Evolutionary conservation across 2,113 vertebrate species (phyloP), one percentile per base, ranked within the genome.

Genomic region (Aramus guarauna): DNA sequence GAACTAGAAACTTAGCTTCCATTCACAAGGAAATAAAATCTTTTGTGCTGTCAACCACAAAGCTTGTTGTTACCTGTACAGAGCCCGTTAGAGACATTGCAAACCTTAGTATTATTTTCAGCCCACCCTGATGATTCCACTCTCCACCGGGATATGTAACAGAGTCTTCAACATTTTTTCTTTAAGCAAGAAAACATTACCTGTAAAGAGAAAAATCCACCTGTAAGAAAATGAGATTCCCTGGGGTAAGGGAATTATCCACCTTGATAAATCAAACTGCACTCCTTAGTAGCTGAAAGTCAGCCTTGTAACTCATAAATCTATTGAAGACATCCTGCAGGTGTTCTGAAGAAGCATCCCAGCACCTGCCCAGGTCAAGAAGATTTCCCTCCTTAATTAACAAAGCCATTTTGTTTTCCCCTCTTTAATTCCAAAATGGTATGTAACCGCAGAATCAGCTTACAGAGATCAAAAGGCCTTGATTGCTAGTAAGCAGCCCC

Each of bases 341-440:
- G 15, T 91, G 47, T 56, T 59, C 50, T 26, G 5, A 77, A 74
- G 72, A 41, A 91, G 8, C n/a, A 84, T 26, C 82, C n/a, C 56
- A 74, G 72, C 67, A 80, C 36, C 64, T 85, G 56, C 48, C 53
- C 39, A 37, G 47, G 89, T 76, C 80, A 75, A 41, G 45, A 82
- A 34, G 58, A 72, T 87, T 86, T 94, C 73, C 66, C 60, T 94
- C 45, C 24, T 91, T 94, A 86, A 97, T 95, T 94, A 91, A 62
- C 21, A 23, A 63, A 75, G 8, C 43, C 45, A n/a, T 32, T 92
- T 78, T 73, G 23, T 53, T 94, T 91, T 47, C 15, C 15, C 5
- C 15, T 89, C 45, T 73, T 53, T 39, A 72, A 9, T 81, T 91
- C 62, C 60, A 50, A 89, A 88, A 45, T 22, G 26, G n/a, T 30